These are phyloP conservation scores for Heliconius hewitsoni DNA, from an alignment of 1,140 invertebrate genomes.

Conservation along the genomic window DNA sequence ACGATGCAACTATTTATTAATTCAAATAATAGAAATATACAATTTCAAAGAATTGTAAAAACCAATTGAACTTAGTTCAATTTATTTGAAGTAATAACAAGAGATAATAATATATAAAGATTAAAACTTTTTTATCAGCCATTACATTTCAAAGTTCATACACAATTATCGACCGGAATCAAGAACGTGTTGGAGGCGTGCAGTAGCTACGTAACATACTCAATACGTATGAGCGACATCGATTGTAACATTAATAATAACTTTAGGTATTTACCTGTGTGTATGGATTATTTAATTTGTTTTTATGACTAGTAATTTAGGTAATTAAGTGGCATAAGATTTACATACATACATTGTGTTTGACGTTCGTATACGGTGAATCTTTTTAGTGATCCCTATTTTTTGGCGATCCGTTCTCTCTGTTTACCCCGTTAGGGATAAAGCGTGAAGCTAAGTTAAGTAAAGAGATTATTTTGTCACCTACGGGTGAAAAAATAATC, in stretches of 20 bases:
- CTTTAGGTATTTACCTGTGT: neutral
- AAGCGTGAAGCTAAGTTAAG: too few species aligned
- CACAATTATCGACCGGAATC: constrained; percentile 49
- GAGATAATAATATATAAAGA: neutral
- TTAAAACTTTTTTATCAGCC: constrained; percentile 10
- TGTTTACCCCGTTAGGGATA: too few species aligned
- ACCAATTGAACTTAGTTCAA: neutral
- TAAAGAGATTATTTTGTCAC: too few species aligned
- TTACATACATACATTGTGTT: too few species aligned
- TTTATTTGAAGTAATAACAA: neutral
- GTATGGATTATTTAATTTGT: neutral
- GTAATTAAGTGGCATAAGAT: neutral
- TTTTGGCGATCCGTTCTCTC: too few species aligned
- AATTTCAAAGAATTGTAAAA: neutral
- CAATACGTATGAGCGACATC: neutral
- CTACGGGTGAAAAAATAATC: too few species aligned
- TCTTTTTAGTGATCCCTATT: too few species aligned
- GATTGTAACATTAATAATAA: neutral
- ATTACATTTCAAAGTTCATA: constrained; percentile 49
- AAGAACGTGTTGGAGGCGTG: constrained; percentile 46
- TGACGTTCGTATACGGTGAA: too few species aligned
- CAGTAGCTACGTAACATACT: constrained; percentile 3
- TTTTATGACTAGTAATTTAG: neutral
- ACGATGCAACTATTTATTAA: neutral
- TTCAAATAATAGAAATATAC: too few species aligned